phyloP scores from a whole-genome alignment of 2,888 invertebrate species.

The Cerastis rubricosa region DNA sequence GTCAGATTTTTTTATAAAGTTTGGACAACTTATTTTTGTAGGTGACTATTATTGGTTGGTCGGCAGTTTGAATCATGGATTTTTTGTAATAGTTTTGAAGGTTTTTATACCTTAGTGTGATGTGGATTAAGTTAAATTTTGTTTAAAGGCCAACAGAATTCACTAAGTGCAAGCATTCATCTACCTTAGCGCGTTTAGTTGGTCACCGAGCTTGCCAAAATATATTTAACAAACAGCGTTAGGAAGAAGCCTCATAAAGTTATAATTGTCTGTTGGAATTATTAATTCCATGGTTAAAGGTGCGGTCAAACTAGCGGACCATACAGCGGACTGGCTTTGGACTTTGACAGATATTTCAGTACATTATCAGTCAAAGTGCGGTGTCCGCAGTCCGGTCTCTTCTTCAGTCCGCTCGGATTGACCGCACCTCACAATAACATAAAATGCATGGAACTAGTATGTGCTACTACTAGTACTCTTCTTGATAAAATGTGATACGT shows the following conservation, averaged over 20 bases:
- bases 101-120: not conserved
- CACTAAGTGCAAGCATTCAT: conserved; percentile 2
- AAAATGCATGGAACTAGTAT: not conserved
- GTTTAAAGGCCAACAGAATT: too few species aligned
- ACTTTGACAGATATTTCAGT: not conserved
- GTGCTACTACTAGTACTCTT: not conserved
- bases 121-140: too few species aligned
- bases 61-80: not conserved
- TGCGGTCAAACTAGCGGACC: not conserved
- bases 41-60: not conserved
- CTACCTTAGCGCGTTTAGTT: not conserved
- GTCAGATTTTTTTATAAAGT: not conserved
- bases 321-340: not conserved
- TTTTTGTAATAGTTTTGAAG: not conserved
- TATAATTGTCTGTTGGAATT: not conserved
- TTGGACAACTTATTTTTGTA: not conserved
- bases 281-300: not conserved
- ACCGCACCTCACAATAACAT: not conserved
- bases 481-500: not conserved
- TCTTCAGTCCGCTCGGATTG: not conserved
- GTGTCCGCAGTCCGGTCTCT: not conserved
- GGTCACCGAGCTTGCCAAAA: conserved; percentile 9
- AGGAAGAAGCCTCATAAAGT: not conserved
- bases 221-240: not conserved
- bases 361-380: not conserved